Percentiles rank a stretch among this genome's conserved stretches.
Evolutionary conservation across 2,113 vertebrate genomes (phyloP).

Genomic region (Pleuronectes platessa): DNA sequence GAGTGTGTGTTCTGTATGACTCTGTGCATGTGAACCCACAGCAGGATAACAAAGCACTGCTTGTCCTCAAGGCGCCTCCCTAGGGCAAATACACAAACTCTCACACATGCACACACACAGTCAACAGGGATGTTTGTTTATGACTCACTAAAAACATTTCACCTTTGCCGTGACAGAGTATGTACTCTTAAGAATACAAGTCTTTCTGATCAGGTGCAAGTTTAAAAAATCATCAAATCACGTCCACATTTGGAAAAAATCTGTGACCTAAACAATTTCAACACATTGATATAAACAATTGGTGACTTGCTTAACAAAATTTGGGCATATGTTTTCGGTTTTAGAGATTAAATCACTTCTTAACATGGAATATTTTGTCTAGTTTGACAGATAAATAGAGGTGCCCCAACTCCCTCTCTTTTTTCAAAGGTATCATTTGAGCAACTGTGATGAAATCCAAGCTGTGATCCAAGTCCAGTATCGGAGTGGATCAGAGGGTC

Average conservation of each 20-base stretch:
- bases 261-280: not conserved
- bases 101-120: slow-evolving; percentile 16
- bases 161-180: not conserved
- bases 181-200: not conserved
- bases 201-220: not conserved
- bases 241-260: no score
- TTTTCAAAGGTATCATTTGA: slow-evolving; percentile 37
- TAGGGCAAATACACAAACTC: slow-evolving; percentile 39
- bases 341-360: slow-evolving; percentile 1
- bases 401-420: not conserved
- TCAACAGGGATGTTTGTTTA: slow-evolving; percentile 21
- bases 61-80: slow-evolving; percentile 43
- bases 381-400: not conserved
- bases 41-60: slow-evolving; percentile 52
- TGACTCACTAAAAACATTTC: slow-evolving; percentile 24
- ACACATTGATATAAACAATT: not conserved
- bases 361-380: not conserved
- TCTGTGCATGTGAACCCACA: slow-evolving; percentile 24
- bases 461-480: slow-evolving; percentile 22
- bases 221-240: no score
- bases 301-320: not conserved
- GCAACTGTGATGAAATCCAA: slow-evolving; percentile 51
- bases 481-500: slow-evolving; percentile 24
- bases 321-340: not conserved
- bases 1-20: not conserved